Base-by-base conservation (phyloP, 2,113 vertebrate genomes). In the Crypturellus undulatus region DNA sequence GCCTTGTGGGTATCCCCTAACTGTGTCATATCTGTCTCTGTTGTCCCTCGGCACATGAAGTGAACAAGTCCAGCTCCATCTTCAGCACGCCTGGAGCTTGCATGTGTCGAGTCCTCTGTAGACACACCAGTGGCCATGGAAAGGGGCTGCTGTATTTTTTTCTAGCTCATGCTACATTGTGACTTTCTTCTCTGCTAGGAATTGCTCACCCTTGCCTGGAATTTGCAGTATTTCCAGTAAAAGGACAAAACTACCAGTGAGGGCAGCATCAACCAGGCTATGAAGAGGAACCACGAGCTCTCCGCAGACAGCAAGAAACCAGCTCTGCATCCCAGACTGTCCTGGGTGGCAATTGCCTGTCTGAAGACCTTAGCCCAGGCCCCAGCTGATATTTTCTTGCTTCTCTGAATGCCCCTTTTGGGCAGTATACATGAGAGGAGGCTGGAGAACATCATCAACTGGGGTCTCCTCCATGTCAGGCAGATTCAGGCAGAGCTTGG, bases 81-180 rank as follows among this genome's bases (percentile, higher is more conserved):
- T 51, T 34, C 38, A 15, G 8, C 0, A 1, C 1, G 32, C 6
- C 2, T 2, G 2, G 14, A 52, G 32, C 26, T 3, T 25, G 13
- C 5, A 8, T 1, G 1, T 10, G 32, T 30, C 14, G 15, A 32
- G 17, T 4, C 18, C 20, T 8, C 40, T 32, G 56, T 9, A 3
- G 3, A 18, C 30, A 18, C 0, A 0, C 15, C 49, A 14, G 26
- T 65, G 63, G 26, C 16, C 40, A 17, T 28, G 28, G 26, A 18
- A 43, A 20, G 49, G n/a, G 9, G 21, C 25, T 30, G 60, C 26
- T 52, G 52, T 34, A 22, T 34, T 42, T 51, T 51, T 12, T 56
- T 38, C 64, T 51, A 16, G 56, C 49, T 21, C 13, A 9, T 49
- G 30, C 25, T 47, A 2, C 62, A 40, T n/a, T 6, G 40, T 24